Percentiles rank a stretch among this genome's conserved stretches.
These are phyloP conservation scores for Romanogobio albipinnatus DNA, from an alignment of 2,113 vertebrate species.

Conservation along the genomic window DNA sequence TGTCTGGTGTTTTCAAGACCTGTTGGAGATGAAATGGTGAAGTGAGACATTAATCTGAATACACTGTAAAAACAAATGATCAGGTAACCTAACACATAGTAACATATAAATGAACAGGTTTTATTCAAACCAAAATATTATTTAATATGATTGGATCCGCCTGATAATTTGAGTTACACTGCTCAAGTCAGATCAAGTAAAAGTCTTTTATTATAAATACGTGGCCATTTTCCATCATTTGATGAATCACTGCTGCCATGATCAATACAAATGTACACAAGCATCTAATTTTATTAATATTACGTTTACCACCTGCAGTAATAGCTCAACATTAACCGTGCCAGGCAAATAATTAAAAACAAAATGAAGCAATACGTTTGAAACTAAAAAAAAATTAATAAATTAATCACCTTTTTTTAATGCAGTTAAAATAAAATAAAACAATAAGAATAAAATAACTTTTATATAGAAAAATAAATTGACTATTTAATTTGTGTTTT, in stretches of 20 bases:
- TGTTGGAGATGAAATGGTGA: slow-evolving; percentile 38
- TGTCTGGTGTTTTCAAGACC: slow-evolving; percentile 60
- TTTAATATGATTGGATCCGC: neutral
- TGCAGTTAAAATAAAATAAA: neutral
- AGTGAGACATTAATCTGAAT: neutral
- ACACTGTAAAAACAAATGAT: neutral
- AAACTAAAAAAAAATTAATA: too few species aligned
- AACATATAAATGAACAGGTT: neutral
- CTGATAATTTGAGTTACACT: neutral
- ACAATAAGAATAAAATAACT: neutral
- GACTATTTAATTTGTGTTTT: neutral
- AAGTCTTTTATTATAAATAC: neutral
- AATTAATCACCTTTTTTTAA: neutral
- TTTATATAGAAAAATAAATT: neutral
- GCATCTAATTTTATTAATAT: neutral
- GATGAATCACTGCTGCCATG: neutral
- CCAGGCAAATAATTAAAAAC: neutral
- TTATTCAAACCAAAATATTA: neutral
- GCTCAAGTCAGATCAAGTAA: neutral
- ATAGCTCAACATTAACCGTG: neutral
- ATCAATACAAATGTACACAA: neutral
- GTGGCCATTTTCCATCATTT: neutral
- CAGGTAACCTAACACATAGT: neutral
- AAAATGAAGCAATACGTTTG: neutral
- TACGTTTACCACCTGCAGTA: neutral